Evolutionary conservation across 2,113 vertebrate genomes (phyloP).

Genomic region (Odobenus rosmarus): DNA sequence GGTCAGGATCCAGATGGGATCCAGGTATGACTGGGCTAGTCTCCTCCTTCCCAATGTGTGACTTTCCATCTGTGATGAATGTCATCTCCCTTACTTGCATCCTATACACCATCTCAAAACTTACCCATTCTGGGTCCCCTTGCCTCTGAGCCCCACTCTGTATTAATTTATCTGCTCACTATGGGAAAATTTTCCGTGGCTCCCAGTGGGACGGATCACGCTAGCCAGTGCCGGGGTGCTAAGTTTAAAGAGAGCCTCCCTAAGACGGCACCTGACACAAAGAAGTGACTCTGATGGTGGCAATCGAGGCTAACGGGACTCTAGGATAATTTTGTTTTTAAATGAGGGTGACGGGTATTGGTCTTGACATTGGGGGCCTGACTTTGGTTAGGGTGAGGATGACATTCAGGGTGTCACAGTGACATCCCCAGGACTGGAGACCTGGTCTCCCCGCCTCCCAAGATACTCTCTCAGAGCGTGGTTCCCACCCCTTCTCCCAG

Average conservation of each 20-base stretch:
- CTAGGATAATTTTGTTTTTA: background rate
- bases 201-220: fast-evolving
- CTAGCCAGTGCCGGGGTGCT: background rate
- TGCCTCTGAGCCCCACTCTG: background rate
- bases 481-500: background rate
- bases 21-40: background rate
- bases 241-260: background rate
- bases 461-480: background rate
- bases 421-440: background rate
- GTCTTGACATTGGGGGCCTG: background rate
- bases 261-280: background rate
- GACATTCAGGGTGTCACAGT: background rate
- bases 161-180: background rate
- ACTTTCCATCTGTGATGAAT: background rate
- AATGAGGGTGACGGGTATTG: background rate
- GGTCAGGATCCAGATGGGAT: background rate
- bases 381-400: background rate
- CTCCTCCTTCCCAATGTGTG: background rate
- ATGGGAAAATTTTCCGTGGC: fast-evolving
- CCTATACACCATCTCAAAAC: background rate
- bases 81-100: background rate
- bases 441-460: background rate
- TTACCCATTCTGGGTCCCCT: fast-evolving
- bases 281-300: too few relatives aligned
- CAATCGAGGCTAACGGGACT: background rate